Evolutionary conservation across 2,888 invertebrate species (phyloP), one percentile per base, ranked within the genome.

Genomic region (Aleiodes testaceus): DNA sequence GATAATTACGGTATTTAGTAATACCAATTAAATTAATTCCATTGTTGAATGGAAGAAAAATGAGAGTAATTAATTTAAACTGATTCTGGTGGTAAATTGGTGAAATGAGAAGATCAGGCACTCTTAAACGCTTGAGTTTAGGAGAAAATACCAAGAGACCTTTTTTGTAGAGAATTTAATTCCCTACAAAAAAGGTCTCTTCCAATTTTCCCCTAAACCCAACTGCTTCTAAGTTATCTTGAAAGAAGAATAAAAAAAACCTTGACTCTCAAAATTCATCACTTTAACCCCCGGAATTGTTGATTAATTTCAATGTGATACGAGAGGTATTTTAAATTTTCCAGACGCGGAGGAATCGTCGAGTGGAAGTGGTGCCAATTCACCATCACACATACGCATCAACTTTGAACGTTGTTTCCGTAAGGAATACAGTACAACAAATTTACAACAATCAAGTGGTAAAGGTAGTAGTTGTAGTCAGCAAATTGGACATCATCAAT

Each of bases 371-470:
- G 82, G 81, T 72, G 82, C 82, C 61, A 82, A 82, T 69, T 83
- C 84, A 70, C 83, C 84, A 73, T 80, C 81, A 69, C 84, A 86
- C 77, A 84, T 87, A 74, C 84, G 85, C 78, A 87, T 88, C 77
- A 88, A 88, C 77, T 89, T 89, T 80, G 89, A 89, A 76, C 87
- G 88, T 69, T 89, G 90, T 68, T 85, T 89, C 76, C 88, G 88
- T 73, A 89, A 89, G 81, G 90, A 90, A 78, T 89, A 88, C 84
- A 88, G 87, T 79, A 75, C 89, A 73, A 85, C 89, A 75, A 87
- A 86, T 75, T 86, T 87, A 72, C 87, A 88, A 75, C 72, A 74
- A 18, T 64, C 50, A 52, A 30, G 59, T 45, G 82, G 83, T 47
- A 83, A 83, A 36, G 72, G 71, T 77, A 22, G 75, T 77, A 14